A percentile compares a stretch with the other conserved stretches of the same genome.
Conservation (phyloP, 2,888 invertebrate genomes). For the Dorcus parallelipipedus region DNA sequence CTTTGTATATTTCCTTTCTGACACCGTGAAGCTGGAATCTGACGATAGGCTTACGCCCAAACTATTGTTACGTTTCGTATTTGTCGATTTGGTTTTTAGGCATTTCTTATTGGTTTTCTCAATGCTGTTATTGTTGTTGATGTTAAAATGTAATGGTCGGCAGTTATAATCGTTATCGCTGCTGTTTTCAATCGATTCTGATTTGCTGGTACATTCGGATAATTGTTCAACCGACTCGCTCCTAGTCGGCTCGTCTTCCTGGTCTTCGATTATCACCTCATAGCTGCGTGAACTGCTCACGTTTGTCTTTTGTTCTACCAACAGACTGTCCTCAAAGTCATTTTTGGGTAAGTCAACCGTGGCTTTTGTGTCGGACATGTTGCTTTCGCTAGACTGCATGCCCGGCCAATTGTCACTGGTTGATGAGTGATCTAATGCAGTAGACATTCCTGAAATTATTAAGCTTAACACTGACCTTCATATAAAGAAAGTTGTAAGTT, state of each 20-base stretch:
- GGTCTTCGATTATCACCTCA: conserved; percentile 57
- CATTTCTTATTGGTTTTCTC: conserved; percentile 37
- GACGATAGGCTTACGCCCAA: conserved; percentile 24
- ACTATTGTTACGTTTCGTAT: conserved; percentile 29
- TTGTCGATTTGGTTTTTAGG: conserved; percentile 30
- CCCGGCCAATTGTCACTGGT: conserved; percentile 72
- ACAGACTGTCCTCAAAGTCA: conserved; percentile 26
- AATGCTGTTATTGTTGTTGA: conserved; percentile 50
- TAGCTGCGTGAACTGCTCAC: conserved; percentile 42
- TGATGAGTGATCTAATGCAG: conserved; percentile 68
- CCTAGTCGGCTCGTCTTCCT: conserved; percentile 53
- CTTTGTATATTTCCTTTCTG: conserved; percentile 13
- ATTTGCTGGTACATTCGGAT: conserved; percentile 48
- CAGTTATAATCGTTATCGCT: conserved; percentile 17
- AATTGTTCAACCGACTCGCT: conserved; percentile 51
- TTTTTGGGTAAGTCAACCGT: conserved; percentile 23
- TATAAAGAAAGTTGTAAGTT: conserved; percentile 30
- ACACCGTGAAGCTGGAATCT: conserved; percentile 23
- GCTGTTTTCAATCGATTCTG: conserved; percentile 40
- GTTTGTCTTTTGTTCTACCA: conserved; percentile 47
- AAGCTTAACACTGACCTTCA: not conserved
- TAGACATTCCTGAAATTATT: conserved; percentile 48
- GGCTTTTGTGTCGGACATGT: conserved; percentile 53
- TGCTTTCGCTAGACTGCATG: conserved; percentile 60
- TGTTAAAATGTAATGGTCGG: not conserved